Base-by-base conservation (phyloP, 1,140 invertebrate genomes). In the Scaptomyza montana region DNA sequence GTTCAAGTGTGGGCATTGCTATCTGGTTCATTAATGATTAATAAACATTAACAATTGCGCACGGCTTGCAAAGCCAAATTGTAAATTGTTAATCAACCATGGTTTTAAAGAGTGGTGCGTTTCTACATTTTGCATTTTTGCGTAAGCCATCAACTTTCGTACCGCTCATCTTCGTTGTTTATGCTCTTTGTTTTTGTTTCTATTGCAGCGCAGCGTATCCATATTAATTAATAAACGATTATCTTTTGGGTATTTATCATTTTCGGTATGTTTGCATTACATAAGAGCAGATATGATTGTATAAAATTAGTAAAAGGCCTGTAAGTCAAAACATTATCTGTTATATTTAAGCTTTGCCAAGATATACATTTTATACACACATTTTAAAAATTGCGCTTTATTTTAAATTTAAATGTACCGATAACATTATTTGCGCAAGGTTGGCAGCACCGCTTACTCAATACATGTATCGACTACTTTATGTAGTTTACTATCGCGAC, bases 21-120 rank as follows among this genome's bases (percentile, higher is more conserved):
- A 87, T 89, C 78, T 87, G 79, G 82, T 87, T 87, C 82, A 86
- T 86, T 81, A 87, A 86, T 87, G 65, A 45, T 57, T 75, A 70
- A 81, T 60, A 75, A 87, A 77, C 45, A 66, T 81, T 61, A 78
- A 78, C 81, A 78, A 81, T 87, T 86, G 86, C 66, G 62, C 67
- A 63, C 67, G 53, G 49, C 50, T 50, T 71, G 62, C 71, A 75
- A 66, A 86, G 77, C 67, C 81, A 51, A 77, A 71, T 77, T 77
- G 77, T 73, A 60, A 80, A 81, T 87, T 78, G 74, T 59, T 67
- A 30, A 50, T 57, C 12, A 68, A 63, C 69, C 75, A 78, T 77
- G 74, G 60, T 60, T 71, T 33, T 33, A 47, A 41, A 67, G 8
- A 59, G 54, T 68, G 25, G 62, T 55, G n/a, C 1, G 30, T 62